These are phyloP conservation scores for Nyctibius bracteatus DNA, from an alignment of 2,113 vertebrate species.

Conservation along the genomic window DNA sequence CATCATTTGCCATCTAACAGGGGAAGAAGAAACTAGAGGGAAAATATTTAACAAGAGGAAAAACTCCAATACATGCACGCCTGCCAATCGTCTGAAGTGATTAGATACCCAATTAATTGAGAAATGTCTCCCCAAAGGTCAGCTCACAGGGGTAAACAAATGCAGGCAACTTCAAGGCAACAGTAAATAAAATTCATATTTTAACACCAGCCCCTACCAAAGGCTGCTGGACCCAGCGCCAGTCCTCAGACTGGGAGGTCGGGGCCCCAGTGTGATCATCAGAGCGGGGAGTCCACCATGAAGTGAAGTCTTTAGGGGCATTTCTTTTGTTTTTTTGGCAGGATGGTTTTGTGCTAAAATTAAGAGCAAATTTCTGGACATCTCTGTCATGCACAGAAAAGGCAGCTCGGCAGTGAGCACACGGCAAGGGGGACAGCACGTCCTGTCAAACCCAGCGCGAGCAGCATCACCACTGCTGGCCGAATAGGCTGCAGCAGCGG, in stretches of 20 bases:
- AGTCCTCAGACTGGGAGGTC: neutral
- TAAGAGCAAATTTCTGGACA: neutral
- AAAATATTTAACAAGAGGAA: neutral
- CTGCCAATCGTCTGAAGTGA: neutral
- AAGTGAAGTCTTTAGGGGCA: neutral
- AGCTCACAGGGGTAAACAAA: neutral
- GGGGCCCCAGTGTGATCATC: neutral
- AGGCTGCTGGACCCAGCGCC: neutral
- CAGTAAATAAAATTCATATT: neutral
- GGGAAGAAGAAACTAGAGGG: neutral
- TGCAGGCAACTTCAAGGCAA: neutral
- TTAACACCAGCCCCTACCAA: neutral
- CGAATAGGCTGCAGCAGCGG: neutral
- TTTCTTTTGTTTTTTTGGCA: too few species aligned
- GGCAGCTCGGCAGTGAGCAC: neutral
- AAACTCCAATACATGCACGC: neutral
- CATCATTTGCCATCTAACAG: neutral
- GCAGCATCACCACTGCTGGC: neutral
- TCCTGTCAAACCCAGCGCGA: neutral
- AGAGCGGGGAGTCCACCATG: fast-evolving
- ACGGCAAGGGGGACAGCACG: fast-evolving
- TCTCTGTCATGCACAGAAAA: neutral
- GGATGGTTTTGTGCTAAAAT: neutral
- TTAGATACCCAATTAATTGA: neutral
- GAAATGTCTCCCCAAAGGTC: neutral